Base-by-base conservation (phyloP, 2,888 invertebrate genomes). In the Bombylius major region DNA sequence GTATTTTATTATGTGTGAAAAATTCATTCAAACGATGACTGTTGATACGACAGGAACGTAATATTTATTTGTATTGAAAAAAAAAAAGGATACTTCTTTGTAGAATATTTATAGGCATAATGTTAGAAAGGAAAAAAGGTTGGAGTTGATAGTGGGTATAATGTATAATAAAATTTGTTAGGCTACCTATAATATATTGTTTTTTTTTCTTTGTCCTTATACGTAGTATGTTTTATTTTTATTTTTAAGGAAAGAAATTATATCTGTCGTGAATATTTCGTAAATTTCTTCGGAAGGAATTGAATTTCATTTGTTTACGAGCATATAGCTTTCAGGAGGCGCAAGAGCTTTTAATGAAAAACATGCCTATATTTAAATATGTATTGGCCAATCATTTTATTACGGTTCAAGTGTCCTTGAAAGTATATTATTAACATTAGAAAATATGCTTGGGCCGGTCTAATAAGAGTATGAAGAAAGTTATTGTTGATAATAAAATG, bases 351-450 rank as follows among this genome's bases (percentile, higher is more conserved):
- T 61, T 56, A 57, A 55, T 52, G 59, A 60, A 60, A 62, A 57
- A 57, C 59, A 58, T 62, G 61, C 61, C 60, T 61, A 61, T 59
- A 59, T 56, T 61, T 56, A 58, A 60, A 47, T 56, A 56, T 51
- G 56, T 62, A 58, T 62, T 56, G 62, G 63, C 63, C 63, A 63
- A 63, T 63, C 63, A 60, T 61, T 63, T 62, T 55, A 62, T 61
- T 62, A 63, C 62, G 58, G 55, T 56, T 60, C 51, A 58, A 49
- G 56, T 60, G 62, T 62, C 62, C 63, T 63, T 62, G 62, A 63
- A 60, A 58, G 58, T 56, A 59, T 59, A 59, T 59, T 59, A 56
- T 59, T 56, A 58, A 60, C 59, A 61, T 63, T 61, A 60, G 60
- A 63, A 63, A n/a, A 61, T 60, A 59, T 61, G 62, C 59, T 61